Evolutionary conservation across 2,797 vertebrate genomes (phyloP).

Genomic region (Eulemur rubriventer): DNA sequence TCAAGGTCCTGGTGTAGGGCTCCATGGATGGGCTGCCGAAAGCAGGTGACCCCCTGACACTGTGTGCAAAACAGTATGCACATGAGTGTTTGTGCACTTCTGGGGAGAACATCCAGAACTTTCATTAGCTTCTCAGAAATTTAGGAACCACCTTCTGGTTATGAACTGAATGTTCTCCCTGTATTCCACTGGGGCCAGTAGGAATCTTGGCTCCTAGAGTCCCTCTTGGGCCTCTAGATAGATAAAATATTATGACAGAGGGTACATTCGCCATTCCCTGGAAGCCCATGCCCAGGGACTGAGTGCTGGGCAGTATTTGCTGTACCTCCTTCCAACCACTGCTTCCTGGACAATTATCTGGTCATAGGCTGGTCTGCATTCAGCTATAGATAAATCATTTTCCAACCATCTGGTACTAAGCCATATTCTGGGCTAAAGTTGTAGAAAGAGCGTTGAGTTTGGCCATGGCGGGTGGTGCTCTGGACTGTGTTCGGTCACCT

Average conservation of each 20-base stretch:
- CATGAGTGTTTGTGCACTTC: not conserved
- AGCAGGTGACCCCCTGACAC: not conserved
- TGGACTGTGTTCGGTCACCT: not conserved
- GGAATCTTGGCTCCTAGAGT: not conserved
- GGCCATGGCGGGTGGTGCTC: not conserved
- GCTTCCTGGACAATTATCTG: not conserved
- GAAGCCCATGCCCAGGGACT: not conserved
- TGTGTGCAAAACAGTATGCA: not conserved
- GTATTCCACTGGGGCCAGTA: not conserved
- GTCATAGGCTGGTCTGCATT: not conserved
- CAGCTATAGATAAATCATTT: not conserved
- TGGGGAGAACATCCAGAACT: conserved; percentile 36
- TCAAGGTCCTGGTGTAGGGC: not conserved
- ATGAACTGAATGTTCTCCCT: conserved; percentile 5
- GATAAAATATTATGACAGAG: not conserved
- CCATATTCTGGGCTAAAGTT: not conserved
- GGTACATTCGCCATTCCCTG: not conserved
- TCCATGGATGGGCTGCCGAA: not conserved
- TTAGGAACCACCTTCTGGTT: not conserved
- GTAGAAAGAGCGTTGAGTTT: not conserved
- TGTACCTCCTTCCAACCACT: not conserved
- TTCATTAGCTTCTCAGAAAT: conserved; percentile 7
- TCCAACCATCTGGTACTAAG: not conserved
- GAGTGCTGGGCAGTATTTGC: not conserved
- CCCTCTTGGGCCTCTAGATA: not conserved